Conservation (phyloP, 1,140 invertebrate genomes). For the Agrypnia vestita region DNA sequence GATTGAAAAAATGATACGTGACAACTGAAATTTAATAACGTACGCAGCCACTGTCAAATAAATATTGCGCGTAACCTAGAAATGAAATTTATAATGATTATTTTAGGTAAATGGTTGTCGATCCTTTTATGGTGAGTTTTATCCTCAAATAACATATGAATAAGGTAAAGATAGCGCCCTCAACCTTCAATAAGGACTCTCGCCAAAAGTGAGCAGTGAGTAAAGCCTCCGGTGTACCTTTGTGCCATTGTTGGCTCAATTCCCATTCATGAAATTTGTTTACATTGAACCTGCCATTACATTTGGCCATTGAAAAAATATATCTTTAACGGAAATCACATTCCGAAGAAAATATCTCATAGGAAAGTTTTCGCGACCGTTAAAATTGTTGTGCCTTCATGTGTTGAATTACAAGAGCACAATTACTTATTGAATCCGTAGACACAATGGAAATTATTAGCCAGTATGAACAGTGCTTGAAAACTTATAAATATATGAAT, state of each 20-base stretch:
- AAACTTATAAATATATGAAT: too few relatives aligned
- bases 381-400: neutral
- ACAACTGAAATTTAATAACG: too few relatives aligned
- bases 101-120: slow-evolving; percentile 20
- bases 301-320: slow-evolving; percentile 45
- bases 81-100: neutral
- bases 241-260: slow-evolving; percentile 33
- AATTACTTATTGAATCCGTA: too few relatives aligned
- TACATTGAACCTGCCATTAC: slow-evolving; percentile 57
- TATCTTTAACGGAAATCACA: slow-evolving; percentile 57
- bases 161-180: slow-evolving; percentile 52
- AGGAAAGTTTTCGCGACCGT: slow-evolving; percentile 50
- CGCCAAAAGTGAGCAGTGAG: slow-evolving; percentile 55
- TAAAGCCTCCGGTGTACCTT: slow-evolving; percentile 40
- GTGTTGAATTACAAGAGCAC: neutral
- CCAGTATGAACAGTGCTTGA: too few relatives aligned
- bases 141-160: slow-evolving; percentile 11
- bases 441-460: too few relatives aligned
- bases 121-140: neutral
- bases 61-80: neutral
- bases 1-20: too few relatives aligned
- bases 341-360: slow-evolving; percentile 58
- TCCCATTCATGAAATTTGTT: slow-evolving; percentile 57
- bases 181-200: slow-evolving; percentile 41
- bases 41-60: too few relatives aligned